Percentiles rank a stretch among this genome's conserved stretches.
phyloP scores from a whole-genome alignment of 2,888 invertebrate species.

The Bruchidius siliquastri region DNA sequence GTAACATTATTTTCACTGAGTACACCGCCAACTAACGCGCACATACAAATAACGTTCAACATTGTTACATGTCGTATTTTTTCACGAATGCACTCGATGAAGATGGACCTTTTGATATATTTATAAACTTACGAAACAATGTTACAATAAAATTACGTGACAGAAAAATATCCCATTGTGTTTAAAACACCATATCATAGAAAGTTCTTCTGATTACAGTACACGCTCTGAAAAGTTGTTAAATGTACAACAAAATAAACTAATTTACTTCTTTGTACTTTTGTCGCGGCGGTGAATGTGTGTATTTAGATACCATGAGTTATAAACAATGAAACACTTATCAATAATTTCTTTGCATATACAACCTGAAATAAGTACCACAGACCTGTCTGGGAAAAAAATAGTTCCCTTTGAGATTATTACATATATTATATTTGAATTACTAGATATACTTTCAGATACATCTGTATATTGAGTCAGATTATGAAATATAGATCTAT shows the following conservation, averaged over 20 bases:
- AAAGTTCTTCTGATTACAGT: conserved; percentile 26
- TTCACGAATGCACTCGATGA: conserved; percentile 9
- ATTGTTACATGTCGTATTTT: conserved; percentile 6
- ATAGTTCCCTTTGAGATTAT: too few species aligned
- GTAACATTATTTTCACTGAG: neutral
- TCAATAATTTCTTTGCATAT: too few species aligned
- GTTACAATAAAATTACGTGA: conserved; percentile 19
- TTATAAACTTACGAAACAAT: conserved; percentile 24
- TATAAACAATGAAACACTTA: neutral
- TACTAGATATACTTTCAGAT: too few species aligned
- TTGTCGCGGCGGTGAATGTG: neutral
- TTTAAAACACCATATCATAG: conserved; percentile 27
- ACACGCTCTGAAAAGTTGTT: conserved; percentile 26
- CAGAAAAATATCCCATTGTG: conserved; percentile 27
- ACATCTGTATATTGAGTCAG: too few species aligned
- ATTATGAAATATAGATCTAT: too few species aligned
- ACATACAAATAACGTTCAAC: conserved; percentile 5
- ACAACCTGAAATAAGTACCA: too few species aligned
- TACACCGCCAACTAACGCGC: conserved; percentile 8
- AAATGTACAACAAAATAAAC: neutral
- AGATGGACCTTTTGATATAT: conserved; percentile 9
- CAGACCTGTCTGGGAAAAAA: too few species aligned
- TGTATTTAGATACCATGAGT: neutral
- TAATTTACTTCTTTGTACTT: neutral
- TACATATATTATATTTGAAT: too few species aligned